Base-by-base conservation (phyloP, 2,888 invertebrate species). In the Germaria angustata region DNA sequence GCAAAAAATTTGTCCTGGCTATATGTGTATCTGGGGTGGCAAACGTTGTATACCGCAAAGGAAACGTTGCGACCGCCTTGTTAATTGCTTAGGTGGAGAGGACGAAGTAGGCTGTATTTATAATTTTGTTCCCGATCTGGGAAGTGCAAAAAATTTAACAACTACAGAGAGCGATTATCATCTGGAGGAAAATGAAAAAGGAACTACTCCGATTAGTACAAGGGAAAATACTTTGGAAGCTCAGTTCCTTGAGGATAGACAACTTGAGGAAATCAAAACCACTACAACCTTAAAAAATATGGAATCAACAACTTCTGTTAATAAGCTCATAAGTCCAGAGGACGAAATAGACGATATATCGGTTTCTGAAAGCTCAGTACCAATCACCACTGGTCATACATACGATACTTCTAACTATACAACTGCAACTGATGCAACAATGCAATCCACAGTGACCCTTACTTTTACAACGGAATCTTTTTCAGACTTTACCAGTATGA, bases 41-140 rank as follows among this genome's bases (percentile, higher is more conserved):
- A 92, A 92, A 8, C 94, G 93, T 88, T 97, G 97, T 88, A 91
- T 97, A 20, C 92, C 95, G 0, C 92, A 91, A 34, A 93, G 92
- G 84, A 91, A 93, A 84, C 93, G 93, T 66, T 97, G 97, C 90
- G 94, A 97, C 88, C 93, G 93, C 86, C 92, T 93, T 46, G 93
- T 96, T 0, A 95, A 97, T 87, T 97, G 97, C 87, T 91, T 97
- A 28, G 92, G 94, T 46, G 96, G 94, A 20, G 96, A 96, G 90
- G 97, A 97, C 90, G 97, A 97, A 92, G 89, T 93, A 0, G 92
- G 94, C 65, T 97, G 97, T 87, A 89, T 86, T 46, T 90, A 90
- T 82, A 89, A 90, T 78, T 89, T 88, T 24, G 87, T 88, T 65
- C 88, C 88, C 0, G 90, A 91, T 68, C 87, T 91, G 57, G 88